Percentiles rank a stretch among this genome's conserved stretches.
Evolutionary conservation across 1,140 invertebrate species (phyloP).

Genomic region (Eubasilissa regina): DNA sequence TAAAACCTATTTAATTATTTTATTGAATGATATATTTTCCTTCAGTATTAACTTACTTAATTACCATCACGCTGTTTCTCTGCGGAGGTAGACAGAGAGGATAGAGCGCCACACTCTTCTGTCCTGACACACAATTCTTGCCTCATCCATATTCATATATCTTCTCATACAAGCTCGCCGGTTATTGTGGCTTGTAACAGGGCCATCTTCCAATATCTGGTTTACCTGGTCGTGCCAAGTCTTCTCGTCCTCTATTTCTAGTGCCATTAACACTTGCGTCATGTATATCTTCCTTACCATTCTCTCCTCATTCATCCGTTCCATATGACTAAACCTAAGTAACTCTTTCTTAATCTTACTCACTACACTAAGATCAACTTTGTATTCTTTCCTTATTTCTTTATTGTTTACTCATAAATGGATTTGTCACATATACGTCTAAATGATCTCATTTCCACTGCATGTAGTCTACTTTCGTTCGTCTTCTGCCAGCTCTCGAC

Average conservation of each 20-base stretch:
- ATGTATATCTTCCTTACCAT: not conserved
- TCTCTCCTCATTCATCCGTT: not conserved
- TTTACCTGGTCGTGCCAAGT: not conserved
- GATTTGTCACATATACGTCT: not conserved
- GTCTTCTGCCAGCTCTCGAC: not conserved
- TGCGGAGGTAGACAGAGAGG: not conserved
- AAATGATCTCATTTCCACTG: not conserved
- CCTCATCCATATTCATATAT: constrained; percentile 7
- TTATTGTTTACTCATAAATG: no score
- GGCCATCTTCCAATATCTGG: not conserved
- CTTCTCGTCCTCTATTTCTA: not conserved
- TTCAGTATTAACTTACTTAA: no score
- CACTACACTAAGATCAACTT: no score
- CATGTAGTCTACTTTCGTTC: not conserved
- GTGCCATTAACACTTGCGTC: not conserved
- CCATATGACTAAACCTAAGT: not conserved
- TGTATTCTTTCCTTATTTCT: no score
- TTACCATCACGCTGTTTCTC: not conserved
- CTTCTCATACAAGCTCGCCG: not conserved
- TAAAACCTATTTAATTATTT: no score
- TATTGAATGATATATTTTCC: no score
- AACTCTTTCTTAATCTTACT: no score
- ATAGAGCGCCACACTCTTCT: not conserved
- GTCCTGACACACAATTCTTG: not conserved
- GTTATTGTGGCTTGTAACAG: not conserved